Evolutionary conservation across 2,797 vertebrate genomes (phyloP).

Genomic region (Paedocypris micromegethes): DNA sequence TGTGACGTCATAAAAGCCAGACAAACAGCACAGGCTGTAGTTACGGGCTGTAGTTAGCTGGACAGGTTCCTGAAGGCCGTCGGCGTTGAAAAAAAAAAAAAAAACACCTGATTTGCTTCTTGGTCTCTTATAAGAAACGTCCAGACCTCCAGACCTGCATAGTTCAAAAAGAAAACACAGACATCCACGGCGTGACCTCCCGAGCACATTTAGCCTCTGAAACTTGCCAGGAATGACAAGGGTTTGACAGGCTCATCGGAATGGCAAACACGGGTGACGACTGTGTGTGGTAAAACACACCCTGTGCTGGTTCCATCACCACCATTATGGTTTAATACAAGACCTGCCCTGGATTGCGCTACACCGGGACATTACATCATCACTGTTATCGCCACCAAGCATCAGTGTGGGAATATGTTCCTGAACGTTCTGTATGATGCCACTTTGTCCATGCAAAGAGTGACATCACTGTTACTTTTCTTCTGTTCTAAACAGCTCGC

Average conservation of each 20-base stretch:
- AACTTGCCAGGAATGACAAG: conserved; percentile 20
- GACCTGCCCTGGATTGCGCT: conserved; percentile 1
- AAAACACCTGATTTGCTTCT: not conserved
- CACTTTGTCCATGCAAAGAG: not conserved
- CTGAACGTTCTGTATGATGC: not conserved
- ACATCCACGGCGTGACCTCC: not conserved
- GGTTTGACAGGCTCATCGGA: conserved; percentile 16
- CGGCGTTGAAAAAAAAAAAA: not conserved
- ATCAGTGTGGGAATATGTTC: conserved; percentile 16
- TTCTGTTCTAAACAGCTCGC: not conserved
- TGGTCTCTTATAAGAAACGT: not conserved
- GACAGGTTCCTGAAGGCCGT: not conserved
- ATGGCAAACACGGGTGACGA: conserved; percentile 16
- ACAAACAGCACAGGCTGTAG: too few species aligned
- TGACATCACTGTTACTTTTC: conserved; percentile 2
- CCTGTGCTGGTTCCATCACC: conserved; percentile 7
- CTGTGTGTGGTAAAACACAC: not conserved
- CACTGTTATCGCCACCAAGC: not conserved
- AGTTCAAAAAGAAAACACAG: not conserved
- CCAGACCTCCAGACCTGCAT: not conserved
- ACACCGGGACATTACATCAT: conserved; percentile 11
- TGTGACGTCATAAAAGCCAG: too few species aligned
- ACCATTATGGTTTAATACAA: conserved; percentile 4
- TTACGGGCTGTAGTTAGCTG: too few species aligned
- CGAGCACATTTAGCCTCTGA: not conserved